Conservation (phyloP, 2,797 vertebrate genomes). For the Ceyx erithaca region DNA sequence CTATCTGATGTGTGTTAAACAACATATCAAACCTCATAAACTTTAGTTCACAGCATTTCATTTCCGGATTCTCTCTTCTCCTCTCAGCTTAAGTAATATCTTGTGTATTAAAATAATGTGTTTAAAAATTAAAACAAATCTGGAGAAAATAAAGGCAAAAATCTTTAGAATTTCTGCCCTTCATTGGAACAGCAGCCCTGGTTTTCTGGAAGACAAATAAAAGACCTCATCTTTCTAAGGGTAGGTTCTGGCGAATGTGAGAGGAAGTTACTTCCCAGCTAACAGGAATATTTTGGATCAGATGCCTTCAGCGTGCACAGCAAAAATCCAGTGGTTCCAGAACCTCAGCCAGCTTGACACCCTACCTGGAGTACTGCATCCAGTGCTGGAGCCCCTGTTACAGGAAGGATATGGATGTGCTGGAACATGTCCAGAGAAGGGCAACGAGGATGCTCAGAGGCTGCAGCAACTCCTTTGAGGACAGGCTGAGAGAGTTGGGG, state of each 20-base stretch:
- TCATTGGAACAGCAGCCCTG: neutral
- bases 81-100: slow-evolving; percentile 35
- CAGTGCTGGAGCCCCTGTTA: no score
- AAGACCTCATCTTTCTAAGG: neutral
- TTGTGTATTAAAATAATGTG: slow-evolving; percentile 8
- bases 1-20: slow-evolving; percentile 66
- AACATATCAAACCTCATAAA: slow-evolving; percentile 71
- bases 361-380: no score
- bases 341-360: neutral
- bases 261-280: neutral
- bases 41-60: slow-evolving; percentile 56
- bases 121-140: slow-evolving; percentile 56
- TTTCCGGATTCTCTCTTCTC: slow-evolving; percentile 56
- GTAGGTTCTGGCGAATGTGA: neutral
- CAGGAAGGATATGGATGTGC: no score
- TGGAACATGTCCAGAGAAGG: no score
- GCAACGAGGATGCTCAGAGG: no score
- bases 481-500: no score
- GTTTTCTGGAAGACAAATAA: neutral
- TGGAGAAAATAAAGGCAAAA: neutral
- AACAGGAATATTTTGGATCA: neutral
- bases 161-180: neutral
- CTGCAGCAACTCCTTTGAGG: no score
- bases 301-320: neutral
- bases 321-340: neutral